Evolutionary conservation across 1,140 invertebrate species (phyloP), one percentile per base, ranked within the genome.

Genomic region (Diachasmimorpha longicaudata): DNA sequence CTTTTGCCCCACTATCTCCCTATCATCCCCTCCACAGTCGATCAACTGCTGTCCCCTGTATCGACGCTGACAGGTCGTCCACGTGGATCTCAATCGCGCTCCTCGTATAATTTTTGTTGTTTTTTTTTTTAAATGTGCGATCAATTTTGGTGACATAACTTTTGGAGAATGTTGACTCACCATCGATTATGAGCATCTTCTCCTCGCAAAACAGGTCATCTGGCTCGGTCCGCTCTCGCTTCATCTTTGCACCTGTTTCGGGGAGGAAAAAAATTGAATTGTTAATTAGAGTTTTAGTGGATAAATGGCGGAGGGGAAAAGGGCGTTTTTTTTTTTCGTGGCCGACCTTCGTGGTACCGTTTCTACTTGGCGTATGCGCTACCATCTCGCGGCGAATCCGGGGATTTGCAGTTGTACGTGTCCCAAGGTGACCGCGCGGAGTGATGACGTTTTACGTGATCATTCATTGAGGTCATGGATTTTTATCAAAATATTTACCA

Each of bases 171-270:
- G n/a, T 16, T 63, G 11, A 84, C 85, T 84, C 78, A 89, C 88
- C 88, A 48, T 89, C 88, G 70, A 89, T 89, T 74, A 89, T 87
- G 39, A 89, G 83, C 87, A 89, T 87, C 78, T 89, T 89, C 68
- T 89, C 88, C 71, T 89, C 87, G 77, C 88, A 89, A 55, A 89
- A 88, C 55, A 89, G 81, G 78, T 89, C 88, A 81, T 89, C 88
- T 46, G 82, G 80, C n/a, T 89, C 87, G 16, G 82, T 78, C 0
- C 88, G 86, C 75, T 89, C 87, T 79, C 84, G 85, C 55, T 88
- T 89, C 44, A 86, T 78, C 77, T 89, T 89, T 78, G 81, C 82
- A 83, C 84, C 88, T 89, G 79, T 71, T 25, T 83, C 81, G 74
- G 70, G 10, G 77, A 9, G 19, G 23, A 76, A 63, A 66, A 11